Percentiles rank a stretch among this genome's conserved stretches.
Conservation (phyloP, 2,888 invertebrate genomes). For the Linnaemya tessellans region DNA sequence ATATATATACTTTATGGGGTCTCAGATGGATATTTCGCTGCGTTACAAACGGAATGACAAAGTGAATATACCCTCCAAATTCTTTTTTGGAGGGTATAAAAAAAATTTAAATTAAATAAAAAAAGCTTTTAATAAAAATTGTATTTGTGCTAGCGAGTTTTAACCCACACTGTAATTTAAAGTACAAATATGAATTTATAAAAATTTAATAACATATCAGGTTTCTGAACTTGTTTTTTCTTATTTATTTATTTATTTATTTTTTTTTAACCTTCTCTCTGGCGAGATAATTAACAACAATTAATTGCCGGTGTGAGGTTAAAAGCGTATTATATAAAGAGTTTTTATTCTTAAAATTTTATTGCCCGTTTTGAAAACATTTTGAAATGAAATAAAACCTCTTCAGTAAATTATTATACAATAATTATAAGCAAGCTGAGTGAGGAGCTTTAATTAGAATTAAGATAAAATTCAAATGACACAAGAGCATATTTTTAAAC, state of each 20-base stretch:
- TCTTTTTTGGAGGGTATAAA: too few species aligned
- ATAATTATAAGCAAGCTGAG: not conserved
- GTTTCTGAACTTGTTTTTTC: constrained; percentile 40
- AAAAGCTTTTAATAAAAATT: not conserved
- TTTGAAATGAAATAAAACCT: not conserved
- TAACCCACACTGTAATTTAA: not conserved
- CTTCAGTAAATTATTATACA: not conserved
- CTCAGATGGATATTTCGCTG: too few species aligned
- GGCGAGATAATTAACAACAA: constrained; percentile 9
- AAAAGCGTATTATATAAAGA: constrained; percentile 15
- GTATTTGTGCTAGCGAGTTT: not conserved
- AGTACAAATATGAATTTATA: not conserved
- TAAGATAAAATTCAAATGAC: too few species aligned
- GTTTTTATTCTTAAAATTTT: not conserved
- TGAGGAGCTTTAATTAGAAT: too few species aligned
- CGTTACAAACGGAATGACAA: too few species aligned
- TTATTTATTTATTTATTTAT: too few species aligned
- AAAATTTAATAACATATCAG: constrained; percentile 1
- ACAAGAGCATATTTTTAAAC: too few species aligned
- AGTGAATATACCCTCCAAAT: too few species aligned
- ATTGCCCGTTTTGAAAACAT: not conserved
- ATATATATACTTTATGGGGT: too few species aligned
- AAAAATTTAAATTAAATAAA: too few species aligned
- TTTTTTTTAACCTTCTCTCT: constrained; percentile 45
- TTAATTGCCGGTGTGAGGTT: constrained; percentile 41